Evolutionary conservation across 2,888 invertebrate genomes (phyloP), one percentile per base, ranked within the genome.

Genomic region (Dicycla oo): DNA sequence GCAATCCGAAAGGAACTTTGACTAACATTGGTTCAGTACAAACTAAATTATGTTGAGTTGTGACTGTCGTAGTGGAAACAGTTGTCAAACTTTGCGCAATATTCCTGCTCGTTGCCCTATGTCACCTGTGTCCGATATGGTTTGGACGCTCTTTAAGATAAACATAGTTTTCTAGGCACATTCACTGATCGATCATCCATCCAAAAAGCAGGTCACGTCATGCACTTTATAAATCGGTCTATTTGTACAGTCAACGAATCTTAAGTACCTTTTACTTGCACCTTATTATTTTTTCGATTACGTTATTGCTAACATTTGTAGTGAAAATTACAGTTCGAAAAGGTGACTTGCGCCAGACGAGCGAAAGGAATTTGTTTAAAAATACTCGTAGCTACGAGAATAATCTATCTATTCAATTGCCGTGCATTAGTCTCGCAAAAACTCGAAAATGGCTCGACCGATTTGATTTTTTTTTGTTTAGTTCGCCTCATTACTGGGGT

Each of bases 31-130:
- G 7, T 6, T 5, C 10, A 4, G 3, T 26, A 62, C 38, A 45
- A 73, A 60, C 53, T 79, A 60, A 82, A 74, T 69, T 64, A 78
- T 69, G 72, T 80, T 54, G 56, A 49, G 45, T 66, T 76, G 68
- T 76, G 79, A 79, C 76, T 56, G 73, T 78, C 65, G 75, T 54
- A 72, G 70, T 81, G 81, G 73, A 85, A 81, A 81, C 67, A n/a
- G n/a, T n/a, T n/a, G n/a, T n/a, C n/a, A n/a, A n/a, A n/a, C n/a
- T n/a, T n/a, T n/a, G n/a, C n/a, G n/a, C n/a, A n/a, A 30, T 11
- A 30, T 6, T 54, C 18, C 20, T 34, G 7, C 11, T 34, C 11
- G 3, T 56, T 56, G 6, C 38, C 0, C 38, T 13, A 6, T 1
- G n/a, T 11, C 49, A 13, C 23, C 23, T 49, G 11, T 49, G 11